phyloP scores from a whole-genome alignment of 1,140 invertebrate genomes.

The Protaetia brevitarsis region DNA sequence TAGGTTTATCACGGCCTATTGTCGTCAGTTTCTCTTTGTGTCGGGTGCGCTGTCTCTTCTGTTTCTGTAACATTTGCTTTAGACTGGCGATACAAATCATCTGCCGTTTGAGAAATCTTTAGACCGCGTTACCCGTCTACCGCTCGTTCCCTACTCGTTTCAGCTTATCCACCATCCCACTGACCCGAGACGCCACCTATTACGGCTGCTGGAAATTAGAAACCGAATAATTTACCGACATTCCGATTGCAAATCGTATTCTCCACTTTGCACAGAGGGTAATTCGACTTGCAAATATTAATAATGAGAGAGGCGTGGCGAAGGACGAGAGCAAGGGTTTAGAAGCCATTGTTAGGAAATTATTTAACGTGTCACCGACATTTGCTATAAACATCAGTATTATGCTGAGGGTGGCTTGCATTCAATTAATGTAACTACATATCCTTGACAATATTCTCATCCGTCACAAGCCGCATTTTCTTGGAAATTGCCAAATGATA shows the following conservation, averaged over 20 bases:
- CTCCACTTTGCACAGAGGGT: not conserved
- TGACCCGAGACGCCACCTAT: not conserved
- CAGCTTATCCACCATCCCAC: not conserved
- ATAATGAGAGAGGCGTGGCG: not conserved
- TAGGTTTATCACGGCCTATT: conserved; percentile 41
- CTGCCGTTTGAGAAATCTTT: conserved; percentile 30
- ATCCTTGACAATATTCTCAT: too few relatives aligned
- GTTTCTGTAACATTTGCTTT: conserved; percentile 39
- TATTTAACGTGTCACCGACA: too few relatives aligned
- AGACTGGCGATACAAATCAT: conserved; percentile 39
- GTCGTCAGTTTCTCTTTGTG: conserved; percentile 39
- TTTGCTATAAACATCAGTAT: too few relatives aligned
- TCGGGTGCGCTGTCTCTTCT: conserved; percentile 25
- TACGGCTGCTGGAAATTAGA: conserved; percentile 8
- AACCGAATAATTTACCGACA: conserved; percentile 19
- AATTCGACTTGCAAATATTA: not conserved
- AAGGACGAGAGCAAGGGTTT: not conserved
- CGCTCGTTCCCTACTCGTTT: not conserved
- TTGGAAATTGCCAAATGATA: too few relatives aligned
- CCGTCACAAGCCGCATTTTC: too few relatives aligned
- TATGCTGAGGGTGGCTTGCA: too few relatives aligned
- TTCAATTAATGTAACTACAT: too few relatives aligned
- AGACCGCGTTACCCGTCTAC: not conserved
- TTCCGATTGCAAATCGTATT: conserved; percentile 9
- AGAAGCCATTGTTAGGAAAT: not conserved